Evolutionary conservation across 2,888 invertebrate species (phyloP), one percentile per base, ranked within the genome.

Genomic region (Aproaerema taeniolella): DNA sequence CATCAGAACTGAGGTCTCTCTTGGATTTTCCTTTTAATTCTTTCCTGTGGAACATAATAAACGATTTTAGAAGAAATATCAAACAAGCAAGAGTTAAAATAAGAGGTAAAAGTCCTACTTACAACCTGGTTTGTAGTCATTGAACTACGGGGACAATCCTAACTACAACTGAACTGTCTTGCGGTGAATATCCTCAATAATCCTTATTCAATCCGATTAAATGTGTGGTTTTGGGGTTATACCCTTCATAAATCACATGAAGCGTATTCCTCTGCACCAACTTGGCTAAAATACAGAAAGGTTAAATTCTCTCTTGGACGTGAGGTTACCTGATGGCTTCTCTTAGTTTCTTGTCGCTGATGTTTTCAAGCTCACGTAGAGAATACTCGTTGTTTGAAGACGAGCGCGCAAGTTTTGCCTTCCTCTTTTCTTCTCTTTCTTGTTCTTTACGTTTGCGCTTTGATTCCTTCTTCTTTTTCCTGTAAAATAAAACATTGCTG

Each of bases 391-490:
- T 78, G 51, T 87, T 85, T 14, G 86, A 77, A 12, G 87, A 81
- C 41, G 86, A 76, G 45, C 90, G 88, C 31, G 88, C 82, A 54
- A 89, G 75, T 54, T 92, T 92, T 17, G 91, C 89, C 58, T 91
- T 91, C 58, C 91, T 83, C 64, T 91, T 92, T 61, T 93, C 92
- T 53, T 93, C 92, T 39, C 89, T 86, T 42, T 90, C 90, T 48
- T 89, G 89, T 52, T 91, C 90, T 55, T 93, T 92, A 43, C 91
- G 89, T 72, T 92, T 91, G 66, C 92, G 90, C 63, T 92, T 91
- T 39, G 91, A 91, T 68, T 92, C 92, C 71, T 93, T 92, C 73
- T 93, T 93, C 74, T 90, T 91, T 71, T 91, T 90, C 62, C 87
- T 87, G 31, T 30, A 39, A 31, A 41, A 31, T 16, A 30, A 7